Evolutionary conservation across 2,797 vertebrate species (phyloP).

Genomic region (Botia almorhae): DNA sequence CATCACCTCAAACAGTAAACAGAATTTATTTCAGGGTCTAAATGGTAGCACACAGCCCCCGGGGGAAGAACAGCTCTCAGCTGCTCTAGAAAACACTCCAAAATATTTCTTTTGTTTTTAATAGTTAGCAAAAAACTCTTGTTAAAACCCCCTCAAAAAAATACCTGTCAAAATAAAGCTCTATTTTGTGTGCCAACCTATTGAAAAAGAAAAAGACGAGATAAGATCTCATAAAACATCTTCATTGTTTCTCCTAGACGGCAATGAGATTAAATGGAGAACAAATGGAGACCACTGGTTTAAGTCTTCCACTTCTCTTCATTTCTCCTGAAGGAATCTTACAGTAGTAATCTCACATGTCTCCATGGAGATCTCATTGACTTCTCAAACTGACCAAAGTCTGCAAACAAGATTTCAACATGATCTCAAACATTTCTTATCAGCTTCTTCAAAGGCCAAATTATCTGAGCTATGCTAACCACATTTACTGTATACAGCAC

Average conservation of each 20-base stretch:
- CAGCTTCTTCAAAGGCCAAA: not conserved
- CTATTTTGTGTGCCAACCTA: not conserved
- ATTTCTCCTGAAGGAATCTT: too few relatives aligned
- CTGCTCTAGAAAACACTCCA: constrained; percentile 10
- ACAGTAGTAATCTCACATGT: not conserved
- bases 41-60: constrained; percentile 35
- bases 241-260: not conserved
- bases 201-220: not conserved
- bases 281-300: too few relatives aligned
- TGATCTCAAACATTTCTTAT: not conserved
- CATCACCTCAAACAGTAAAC: constrained; percentile 48
- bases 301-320: too few relatives aligned
- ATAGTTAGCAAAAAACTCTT: not conserved
- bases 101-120: constrained; percentile 8
- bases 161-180: not conserved
- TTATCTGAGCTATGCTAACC: not conserved
- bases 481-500: not conserved
- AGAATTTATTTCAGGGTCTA: constrained; percentile 37
- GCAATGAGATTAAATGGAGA: not conserved
- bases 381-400: too few relatives aligned
- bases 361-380: too few relatives aligned
- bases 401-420: not conserved
- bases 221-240: not conserved
- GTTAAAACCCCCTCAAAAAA: not conserved
- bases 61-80: constrained; percentile 7